These are phyloP conservation scores for Hapalemur alaotrensis DNA, from an alignment of 2,797 vertebrate genomes.

Conservation along the genomic window DNA sequence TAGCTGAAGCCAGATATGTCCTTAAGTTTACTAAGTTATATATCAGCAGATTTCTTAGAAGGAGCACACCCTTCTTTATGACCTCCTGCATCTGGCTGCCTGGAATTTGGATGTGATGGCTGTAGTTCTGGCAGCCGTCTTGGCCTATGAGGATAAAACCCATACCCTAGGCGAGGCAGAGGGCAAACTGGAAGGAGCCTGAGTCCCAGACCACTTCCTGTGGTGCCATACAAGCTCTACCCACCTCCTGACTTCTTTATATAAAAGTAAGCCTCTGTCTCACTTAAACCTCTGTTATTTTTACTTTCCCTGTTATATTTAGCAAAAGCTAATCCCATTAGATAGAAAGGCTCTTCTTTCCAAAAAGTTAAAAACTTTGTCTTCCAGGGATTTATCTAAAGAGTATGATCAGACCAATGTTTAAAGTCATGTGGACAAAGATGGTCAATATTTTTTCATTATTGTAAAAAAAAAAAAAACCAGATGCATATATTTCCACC, in stretches of 20 bases:
- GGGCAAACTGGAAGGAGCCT: neutral
- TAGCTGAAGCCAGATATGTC: neutral
- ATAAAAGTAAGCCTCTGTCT: neutral
- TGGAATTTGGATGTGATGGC: neutral
- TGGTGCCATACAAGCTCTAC: neutral
- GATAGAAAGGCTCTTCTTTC: neutral
- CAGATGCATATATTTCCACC: neutral
- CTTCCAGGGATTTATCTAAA: neutral
- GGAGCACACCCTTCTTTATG: neutral
- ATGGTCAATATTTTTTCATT: neutral
- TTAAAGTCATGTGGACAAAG: neutral
- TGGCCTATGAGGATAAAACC: neutral
- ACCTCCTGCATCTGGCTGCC: neutral
- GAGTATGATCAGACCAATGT: neutral
- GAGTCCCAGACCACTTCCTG: neutral
- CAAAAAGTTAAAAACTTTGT: neutral
- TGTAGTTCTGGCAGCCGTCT: neutral
- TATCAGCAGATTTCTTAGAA: neutral
- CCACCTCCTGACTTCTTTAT: neutral
- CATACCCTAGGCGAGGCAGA: neutral
- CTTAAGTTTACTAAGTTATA: neutral
- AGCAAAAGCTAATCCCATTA: neutral
- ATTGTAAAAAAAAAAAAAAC: neutral
- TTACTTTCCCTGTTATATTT: neutral
- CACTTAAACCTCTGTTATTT: neutral